Base-by-base conservation (phyloP, 1,140 invertebrate genomes). In the Oedothorax gibbosus region DNA sequence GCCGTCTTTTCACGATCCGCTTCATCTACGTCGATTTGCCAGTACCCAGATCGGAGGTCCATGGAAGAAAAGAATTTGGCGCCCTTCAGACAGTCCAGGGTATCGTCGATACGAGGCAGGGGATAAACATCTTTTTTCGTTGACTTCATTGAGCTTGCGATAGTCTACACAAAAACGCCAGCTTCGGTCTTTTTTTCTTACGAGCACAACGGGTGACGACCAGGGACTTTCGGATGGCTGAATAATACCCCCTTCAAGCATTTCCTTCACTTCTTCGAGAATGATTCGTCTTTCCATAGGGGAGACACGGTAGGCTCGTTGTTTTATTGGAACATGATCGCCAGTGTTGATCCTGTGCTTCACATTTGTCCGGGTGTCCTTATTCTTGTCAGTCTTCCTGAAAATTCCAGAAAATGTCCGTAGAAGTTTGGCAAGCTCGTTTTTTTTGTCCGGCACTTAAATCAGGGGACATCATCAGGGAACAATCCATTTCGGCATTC, bases 61-160 rank as follows among this genome's bases (percentile, higher is more conserved):
- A 80, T 80, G 3, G 11, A 53, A 68, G 88, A 88, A 81, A 92
- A 92, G 51, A 89, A 89, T 9, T 81, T 89, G 8, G 87, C 87
- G 1, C 85, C 21, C 0, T 21, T 15, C 49, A 93, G 84, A 6
- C 77, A 85, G 51, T 89, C 86, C 7, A 93, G 82, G 10, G 87
- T 87, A 49, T 92, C 90, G 14, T 91, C 90, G 21, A 93, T 91
- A 7, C 88, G 62, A 0, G 91, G 91, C 4, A 93, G 79, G 87
- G 92, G 92, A 87, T 90, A 93, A 57, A 86, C 88, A 86, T 93
- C 91, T n/a, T 73, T 88, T 87, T 0, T 88, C 0, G 89, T n/a
- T 92, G 0, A 78, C 88, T 81, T 20, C 12, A 87, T 93, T 93
- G 20, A 93, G 72, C n/a, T 79, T 54, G 18, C 92, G 65, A 86